A percentile compares a stretch with the other conserved stretches of the same genome.
Evolutionary conservation across 2,888 invertebrate species (phyloP).

Genomic region (Drosophila nigritarsus): DNA sequence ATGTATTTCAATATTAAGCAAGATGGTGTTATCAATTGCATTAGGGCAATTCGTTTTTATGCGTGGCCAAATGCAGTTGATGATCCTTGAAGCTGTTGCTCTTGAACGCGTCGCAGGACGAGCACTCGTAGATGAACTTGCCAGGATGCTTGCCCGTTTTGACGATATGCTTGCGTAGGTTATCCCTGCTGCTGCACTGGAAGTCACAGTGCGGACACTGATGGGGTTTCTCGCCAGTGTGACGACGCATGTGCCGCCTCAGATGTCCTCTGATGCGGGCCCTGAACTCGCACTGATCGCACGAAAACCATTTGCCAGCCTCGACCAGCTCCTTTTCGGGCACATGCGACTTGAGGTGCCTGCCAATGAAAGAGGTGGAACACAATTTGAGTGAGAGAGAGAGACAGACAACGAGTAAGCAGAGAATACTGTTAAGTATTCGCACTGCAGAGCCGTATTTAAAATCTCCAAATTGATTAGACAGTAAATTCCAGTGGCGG

Average conservation of each 20-base stretch:
- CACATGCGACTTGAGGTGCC: conserved; percentile 81
- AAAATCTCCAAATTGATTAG: conserved; percentile 70
- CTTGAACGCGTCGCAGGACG: conserved; percentile 82
- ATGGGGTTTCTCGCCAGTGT: conserved; percentile 93
- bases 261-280: conserved; percentile 89
- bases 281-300: conserved; percentile 90
- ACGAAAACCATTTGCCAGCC: conserved; percentile 86
- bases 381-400: background rate
- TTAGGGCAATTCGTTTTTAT: conserved; percentile 5
- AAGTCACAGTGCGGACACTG: conserved; percentile 93
- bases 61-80: conserved; percentile 70
- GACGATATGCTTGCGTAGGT: conserved; percentile 94
- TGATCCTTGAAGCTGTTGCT: conserved; percentile 82
- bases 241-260: conserved; percentile 90
- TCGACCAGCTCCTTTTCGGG: conserved; percentile 28
- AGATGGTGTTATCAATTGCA: background rate
- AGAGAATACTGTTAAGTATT: conserved; percentile 37
- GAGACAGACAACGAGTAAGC: background rate
- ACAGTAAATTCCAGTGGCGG: conserved; percentile 75
- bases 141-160: conserved; percentile 92
- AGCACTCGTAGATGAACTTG: conserved; percentile 91
- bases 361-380: conserved; percentile 45
- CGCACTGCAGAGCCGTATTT: conserved; percentile 60
- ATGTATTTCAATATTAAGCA: background rate
- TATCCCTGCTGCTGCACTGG: conserved; percentile 92